Evolutionary conservation across 2,797 vertebrate genomes (phyloP).

Genomic region (Iguana delicatissima): DNA sequence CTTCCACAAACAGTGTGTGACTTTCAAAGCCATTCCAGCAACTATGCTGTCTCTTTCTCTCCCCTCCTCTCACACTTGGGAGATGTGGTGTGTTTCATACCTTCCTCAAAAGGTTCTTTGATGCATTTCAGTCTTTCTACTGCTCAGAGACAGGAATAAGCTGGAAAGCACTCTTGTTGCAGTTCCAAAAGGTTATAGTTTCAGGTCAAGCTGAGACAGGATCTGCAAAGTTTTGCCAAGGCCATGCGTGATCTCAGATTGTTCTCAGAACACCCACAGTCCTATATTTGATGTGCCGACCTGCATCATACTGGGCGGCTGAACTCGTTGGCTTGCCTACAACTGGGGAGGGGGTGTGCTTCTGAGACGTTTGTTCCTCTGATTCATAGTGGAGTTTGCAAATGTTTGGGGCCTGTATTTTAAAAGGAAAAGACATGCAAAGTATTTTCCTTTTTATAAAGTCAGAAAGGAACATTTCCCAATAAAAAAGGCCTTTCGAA

Average conservation of each 20-base stretch:
- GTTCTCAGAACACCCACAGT: slow-evolving; percentile 69
- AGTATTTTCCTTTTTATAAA: slow-evolving; percentile 64
- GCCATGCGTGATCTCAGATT: slow-evolving; percentile 60
- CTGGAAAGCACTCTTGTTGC: slow-evolving; percentile 33
- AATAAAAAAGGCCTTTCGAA: slow-evolving; percentile 48
- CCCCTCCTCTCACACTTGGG: slow-evolving; percentile 45
- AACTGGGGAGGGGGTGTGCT: slow-evolving; percentile 34
- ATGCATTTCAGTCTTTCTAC: slow-evolving; percentile 59
- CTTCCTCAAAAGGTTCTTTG: slow-evolving; percentile 76
- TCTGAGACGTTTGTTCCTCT: slow-evolving; percentile 58
- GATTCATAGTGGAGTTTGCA: slow-evolving; percentile 73
- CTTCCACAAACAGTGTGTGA: slow-evolving; percentile 68
- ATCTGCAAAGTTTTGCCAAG: slow-evolving; percentile 72
- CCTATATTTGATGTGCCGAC: slow-evolving; percentile 61
- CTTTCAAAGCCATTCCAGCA: slow-evolving; percentile 72
- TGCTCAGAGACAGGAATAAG: slow-evolving; percentile 51
- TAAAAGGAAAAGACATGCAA: slow-evolving; percentile 30
- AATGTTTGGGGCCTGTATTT: slow-evolving; percentile 65
- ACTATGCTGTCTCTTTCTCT: slow-evolving; percentile 61
- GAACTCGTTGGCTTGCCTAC: slow-evolving; percentile 62
- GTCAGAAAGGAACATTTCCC: slow-evolving; percentile 72
- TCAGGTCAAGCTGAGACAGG: slow-evolving; percentile 68
- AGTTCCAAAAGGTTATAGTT: slow-evolving; percentile 48
- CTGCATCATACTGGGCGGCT: slow-evolving; percentile 34
- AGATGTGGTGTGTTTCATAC: slow-evolving; percentile 53